Percentiles rank a stretch among this genome's conserved stretches.
phyloP scores from a whole-genome alignment of 2,888 invertebrate genomes.

The Subacronicta megacephala region DNA sequence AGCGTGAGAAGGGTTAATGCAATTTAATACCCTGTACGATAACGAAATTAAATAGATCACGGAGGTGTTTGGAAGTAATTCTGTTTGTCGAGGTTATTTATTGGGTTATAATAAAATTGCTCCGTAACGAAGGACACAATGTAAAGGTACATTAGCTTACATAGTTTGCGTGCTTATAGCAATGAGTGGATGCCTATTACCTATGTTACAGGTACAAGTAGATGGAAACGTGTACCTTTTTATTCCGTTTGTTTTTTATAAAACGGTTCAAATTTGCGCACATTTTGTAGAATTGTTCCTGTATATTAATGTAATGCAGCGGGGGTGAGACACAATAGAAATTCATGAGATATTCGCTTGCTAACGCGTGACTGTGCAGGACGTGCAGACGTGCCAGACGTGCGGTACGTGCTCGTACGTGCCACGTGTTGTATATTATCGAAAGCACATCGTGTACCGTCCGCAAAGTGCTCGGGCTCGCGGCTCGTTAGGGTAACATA shows the following conservation, averaged over 20 bases:
- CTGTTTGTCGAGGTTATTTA: too few relatives aligned
- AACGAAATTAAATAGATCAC: background rate
- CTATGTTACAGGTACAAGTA: background rate
- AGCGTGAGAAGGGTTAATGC: background rate
- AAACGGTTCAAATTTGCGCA: background rate
- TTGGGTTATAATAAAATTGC: too few relatives aligned
- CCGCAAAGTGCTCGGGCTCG: background rate
- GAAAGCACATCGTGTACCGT: background rate
- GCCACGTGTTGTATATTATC: slow-evolving; percentile 1
- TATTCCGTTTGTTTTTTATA: background rate
- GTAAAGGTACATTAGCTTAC: too few relatives aligned
- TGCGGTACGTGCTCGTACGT: background rate
- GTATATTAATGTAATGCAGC: slow-evolving; percentile 16
- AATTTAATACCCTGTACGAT: background rate
- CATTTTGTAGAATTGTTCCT: slow-evolving; percentile 3
- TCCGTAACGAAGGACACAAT: too few relatives aligned
- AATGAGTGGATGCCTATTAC: background rate
- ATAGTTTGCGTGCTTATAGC: too few relatives aligned
- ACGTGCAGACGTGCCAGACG: background rate
- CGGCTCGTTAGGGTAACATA: background rate
- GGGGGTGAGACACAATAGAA: slow-evolving; percentile 17
- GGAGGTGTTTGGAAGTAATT: background rate
- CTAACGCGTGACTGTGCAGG: slow-evolving; percentile 1
- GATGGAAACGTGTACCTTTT: background rate
- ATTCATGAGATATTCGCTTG: slow-evolving; percentile 32